These are phyloP conservation scores for Asarcornis scutulata DNA, from an alignment of 2,113 vertebrate species.

Conservation along the genomic window DNA sequence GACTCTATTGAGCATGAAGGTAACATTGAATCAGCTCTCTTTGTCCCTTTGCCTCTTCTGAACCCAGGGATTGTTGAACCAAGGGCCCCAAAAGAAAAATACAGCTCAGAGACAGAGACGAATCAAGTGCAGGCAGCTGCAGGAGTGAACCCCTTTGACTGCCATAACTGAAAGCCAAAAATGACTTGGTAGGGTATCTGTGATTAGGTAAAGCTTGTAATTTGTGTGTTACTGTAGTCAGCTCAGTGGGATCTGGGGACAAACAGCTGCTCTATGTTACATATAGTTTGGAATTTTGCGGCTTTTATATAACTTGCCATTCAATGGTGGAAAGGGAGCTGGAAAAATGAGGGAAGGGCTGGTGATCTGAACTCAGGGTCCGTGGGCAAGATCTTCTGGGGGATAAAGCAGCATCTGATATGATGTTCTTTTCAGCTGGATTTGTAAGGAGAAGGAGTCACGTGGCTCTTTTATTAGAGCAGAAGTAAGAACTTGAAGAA, in stretches of 20 bases:
- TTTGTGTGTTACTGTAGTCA: conserved; percentile 82
- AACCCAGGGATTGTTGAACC: neutral
- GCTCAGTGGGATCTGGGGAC: conserved; percentile 76
- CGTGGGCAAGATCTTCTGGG: neutral
- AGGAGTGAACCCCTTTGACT: conserved; percentile 41
- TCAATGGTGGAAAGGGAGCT: conserved; percentile 50
- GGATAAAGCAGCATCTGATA: neutral
- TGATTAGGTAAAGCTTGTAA: conserved; percentile 80
- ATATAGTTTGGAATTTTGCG: conserved; percentile 81
- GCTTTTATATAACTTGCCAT: conserved; percentile 75
- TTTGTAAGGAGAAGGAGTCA: neutral
- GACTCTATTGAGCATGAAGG: neutral
- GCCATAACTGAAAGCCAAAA: conserved; percentile 76
- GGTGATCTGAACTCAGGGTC: neutral
- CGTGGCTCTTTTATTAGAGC: neutral
- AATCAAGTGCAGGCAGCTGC: conserved; percentile 56
- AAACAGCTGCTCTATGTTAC: conserved; percentile 77
- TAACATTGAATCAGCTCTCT: neutral
- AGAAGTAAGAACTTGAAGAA: neutral
- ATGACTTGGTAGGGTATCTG: conserved; percentile 70
- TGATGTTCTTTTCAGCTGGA: neutral
- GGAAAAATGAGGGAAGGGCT: neutral
- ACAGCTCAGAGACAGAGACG: conserved; percentile 51
- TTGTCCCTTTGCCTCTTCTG: neutral
- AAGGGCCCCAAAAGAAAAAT: neutral